phyloP scores from a whole-genome alignment of 2,113 vertebrate species.

The Melanotaenia duboulayi region DNA sequence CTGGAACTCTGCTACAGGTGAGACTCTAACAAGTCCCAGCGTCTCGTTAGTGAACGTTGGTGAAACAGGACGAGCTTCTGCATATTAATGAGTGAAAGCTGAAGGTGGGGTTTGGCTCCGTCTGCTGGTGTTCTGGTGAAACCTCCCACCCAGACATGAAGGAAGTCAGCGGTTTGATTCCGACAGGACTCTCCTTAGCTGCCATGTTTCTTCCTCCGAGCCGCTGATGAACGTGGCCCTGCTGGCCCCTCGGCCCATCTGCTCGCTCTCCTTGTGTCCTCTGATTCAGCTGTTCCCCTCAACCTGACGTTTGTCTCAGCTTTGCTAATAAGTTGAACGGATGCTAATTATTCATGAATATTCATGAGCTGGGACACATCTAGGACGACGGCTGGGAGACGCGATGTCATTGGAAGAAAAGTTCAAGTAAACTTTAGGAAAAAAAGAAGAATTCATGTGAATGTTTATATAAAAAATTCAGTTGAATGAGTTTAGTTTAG shows the following conservation, averaged over 20 bases:
- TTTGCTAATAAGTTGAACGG: slow-evolving; percentile 55
- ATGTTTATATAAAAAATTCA: too few species aligned
- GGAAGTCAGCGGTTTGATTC: too few species aligned
- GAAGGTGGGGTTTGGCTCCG: too few species aligned
- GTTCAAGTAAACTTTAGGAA: slow-evolving; percentile 23
- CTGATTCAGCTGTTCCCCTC: slow-evolving; percentile 56
- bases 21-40: too few species aligned
- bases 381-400: slow-evolving; percentile 44
- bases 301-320: slow-evolving; percentile 46
- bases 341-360: slow-evolving; percentile 64
- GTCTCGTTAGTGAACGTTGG: too few species aligned
- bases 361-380: slow-evolving; percentile 46
- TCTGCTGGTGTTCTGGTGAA: too few species aligned
- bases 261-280: slow-evolving; percentile 36
- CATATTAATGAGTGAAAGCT: too few species aligned
- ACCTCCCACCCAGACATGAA: too few species aligned
- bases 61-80: too few species aligned
- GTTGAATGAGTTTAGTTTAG: too few species aligned
- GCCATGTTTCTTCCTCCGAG: neutral
- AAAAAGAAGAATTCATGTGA: too few species aligned
- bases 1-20: too few species aligned
- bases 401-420: slow-evolving; percentile 35
- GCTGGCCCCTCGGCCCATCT: slow-evolving; percentile 39
- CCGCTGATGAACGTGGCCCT: slow-evolving; percentile 53
- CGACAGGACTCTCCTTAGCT: slow-evolving; percentile 12